Conservation (phyloP, 2,797 vertebrate genomes). For the Mormyrus hasselquistii region DNA sequence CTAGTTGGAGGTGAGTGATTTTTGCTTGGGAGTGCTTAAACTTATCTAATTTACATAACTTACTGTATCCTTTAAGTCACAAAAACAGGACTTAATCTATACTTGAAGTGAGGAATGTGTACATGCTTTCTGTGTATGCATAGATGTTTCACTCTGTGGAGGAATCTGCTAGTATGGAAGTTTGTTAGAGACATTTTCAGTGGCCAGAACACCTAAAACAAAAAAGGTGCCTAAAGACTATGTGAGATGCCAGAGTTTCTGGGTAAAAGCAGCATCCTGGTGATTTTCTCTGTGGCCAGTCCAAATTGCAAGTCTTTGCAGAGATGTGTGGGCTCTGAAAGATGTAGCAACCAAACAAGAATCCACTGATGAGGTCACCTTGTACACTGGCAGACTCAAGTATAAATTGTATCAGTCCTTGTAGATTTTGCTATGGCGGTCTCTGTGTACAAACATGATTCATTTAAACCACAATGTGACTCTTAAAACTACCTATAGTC, state of each 20-base stretch:
- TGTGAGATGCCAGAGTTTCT: too few relatives aligned
- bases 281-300: neutral
- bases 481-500: neutral
- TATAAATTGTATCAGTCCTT: neutral
- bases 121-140: neutral
- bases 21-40: neutral
- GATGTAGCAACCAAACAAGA: neutral
- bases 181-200: neutral
- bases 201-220: neutral
- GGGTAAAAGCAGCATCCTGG: neutral
- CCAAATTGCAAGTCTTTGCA: neutral
- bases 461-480: neutral
- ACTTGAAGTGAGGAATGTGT: neutral
- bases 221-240: neutral
- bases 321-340: neutral
- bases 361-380: neutral
- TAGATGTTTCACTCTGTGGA: neutral
- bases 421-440: neutral
- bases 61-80: neutral
- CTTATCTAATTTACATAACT: neutral
- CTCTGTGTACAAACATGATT: neutral
- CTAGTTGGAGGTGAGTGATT: neutral
- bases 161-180: neutral
- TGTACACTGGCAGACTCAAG: neutral
- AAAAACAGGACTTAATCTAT: neutral